Evolutionary conservation across 1,140 invertebrate species (phyloP).

Genomic region (Bombyx mandarina): DNA sequence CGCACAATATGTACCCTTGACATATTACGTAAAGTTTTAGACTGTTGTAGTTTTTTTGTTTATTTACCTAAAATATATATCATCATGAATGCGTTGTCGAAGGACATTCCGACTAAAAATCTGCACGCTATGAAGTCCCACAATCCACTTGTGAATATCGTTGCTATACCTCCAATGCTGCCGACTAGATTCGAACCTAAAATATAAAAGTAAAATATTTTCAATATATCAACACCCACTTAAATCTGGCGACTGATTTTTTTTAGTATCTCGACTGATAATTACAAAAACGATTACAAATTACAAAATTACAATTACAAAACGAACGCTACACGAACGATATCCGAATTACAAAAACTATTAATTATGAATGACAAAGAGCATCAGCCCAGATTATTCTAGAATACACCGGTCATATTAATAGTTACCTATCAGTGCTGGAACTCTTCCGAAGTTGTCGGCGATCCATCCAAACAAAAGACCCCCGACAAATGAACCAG

Average conservation of each 20-base stretch:
- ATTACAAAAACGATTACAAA: too few relatives aligned
- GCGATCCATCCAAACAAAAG: conserved; percentile 80
- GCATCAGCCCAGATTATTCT: neutral
- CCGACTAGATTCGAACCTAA: conserved; percentile 75
- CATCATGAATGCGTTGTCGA: conserved; percentile 86
- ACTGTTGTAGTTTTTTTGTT: neutral
- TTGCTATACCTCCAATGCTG: conserved; percentile 76
- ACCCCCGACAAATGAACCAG: conserved; percentile 80
- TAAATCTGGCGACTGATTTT: neutral
- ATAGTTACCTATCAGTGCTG: conserved; percentile 70
- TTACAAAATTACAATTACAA: too few relatives aligned
- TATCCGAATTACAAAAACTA: neutral
- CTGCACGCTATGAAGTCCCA: conserved; percentile 74
- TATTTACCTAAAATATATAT: conserved; percentile 84
- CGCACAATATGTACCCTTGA: too few relatives aligned
- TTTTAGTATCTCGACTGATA: too few relatives aligned
- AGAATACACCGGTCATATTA: neutral
- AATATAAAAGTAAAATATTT: conserved; percentile 7
- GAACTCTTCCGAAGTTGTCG: conserved; percentile 76
- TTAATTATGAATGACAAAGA: neutral
- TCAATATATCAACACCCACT: neutral
- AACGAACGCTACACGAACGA: too few relatives aligned
- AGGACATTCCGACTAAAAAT: conserved; percentile 79
- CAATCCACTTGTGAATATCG: conserved; percentile 75
- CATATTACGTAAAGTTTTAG: neutral